Percentiles rank a stretch among this genome's conserved stretches.
Evolutionary conservation across 1,140 invertebrate species (phyloP).

Genomic region (Andrena cerasifolii): DNA sequence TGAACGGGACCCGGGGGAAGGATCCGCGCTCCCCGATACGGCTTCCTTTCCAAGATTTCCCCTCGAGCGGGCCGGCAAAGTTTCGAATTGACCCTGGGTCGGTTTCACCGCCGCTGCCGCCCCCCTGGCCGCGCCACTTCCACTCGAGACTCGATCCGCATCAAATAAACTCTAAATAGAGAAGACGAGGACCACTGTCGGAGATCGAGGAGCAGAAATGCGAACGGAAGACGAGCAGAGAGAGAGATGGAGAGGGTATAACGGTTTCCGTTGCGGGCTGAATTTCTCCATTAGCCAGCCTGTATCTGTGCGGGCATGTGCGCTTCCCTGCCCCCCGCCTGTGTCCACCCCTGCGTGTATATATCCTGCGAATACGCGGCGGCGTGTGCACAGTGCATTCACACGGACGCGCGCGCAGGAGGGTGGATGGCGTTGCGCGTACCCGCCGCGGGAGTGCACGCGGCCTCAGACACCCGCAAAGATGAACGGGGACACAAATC

Average conservation of each 20-base stretch:
- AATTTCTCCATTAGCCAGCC: slow-evolving; percentile 71
- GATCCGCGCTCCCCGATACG: slow-evolving; percentile 6
- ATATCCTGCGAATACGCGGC: slow-evolving; percentile 6
- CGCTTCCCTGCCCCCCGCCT: neutral
- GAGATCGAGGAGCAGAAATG: slow-evolving; percentile 35
- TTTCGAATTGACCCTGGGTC: slow-evolving; percentile 64
- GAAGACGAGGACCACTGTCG: slow-evolving; percentile 47
- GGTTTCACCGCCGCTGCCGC: slow-evolving; percentile 15
- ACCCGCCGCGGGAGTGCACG: slow-evolving; percentile 31
- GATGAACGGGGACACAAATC: slow-evolving; percentile 66
- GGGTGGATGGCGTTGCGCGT: too few relatives aligned
- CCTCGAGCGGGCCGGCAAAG: slow-evolving; percentile 49
- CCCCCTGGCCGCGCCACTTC: slow-evolving; percentile 26
- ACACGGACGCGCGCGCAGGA: neutral
- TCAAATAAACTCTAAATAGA: slow-evolving; percentile 68
- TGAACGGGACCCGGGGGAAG: slow-evolving; percentile 15
- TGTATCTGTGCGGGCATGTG: slow-evolving; percentile 48
- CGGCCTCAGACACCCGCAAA: slow-evolving; percentile 58
- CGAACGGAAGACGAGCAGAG: neutral
- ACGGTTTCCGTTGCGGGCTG: slow-evolving; percentile 68
- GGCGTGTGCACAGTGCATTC: slow-evolving; percentile 36
- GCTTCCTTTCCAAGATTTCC: slow-evolving; percentile 57
- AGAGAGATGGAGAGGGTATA: slow-evolving; percentile 39
- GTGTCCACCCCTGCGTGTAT: slow-evolving; percentile 1
- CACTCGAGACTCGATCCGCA: slow-evolving; percentile 58